A percentile compares a stretch with the other conserved stretches of the same genome.
phyloP scores from a whole-genome alignment of 2,797 vertebrate species.

The Prunella strophiata region DNA sequence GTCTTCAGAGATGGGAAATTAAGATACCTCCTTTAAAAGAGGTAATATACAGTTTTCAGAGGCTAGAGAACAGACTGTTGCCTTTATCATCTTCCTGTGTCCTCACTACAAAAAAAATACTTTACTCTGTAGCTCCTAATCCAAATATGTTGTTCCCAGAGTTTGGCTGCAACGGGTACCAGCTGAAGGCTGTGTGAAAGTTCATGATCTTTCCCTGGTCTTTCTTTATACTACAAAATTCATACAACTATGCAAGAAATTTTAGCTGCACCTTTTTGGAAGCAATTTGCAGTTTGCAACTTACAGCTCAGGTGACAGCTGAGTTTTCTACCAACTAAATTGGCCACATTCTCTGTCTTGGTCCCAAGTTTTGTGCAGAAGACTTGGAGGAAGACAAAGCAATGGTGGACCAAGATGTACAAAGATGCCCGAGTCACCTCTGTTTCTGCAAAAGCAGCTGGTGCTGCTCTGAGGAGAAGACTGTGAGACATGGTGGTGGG shows the following conservation, averaged over 20 bases:
- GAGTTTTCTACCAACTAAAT: background rate
- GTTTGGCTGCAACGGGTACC: background rate
- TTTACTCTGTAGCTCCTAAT: background rate
- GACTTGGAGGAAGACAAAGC: background rate
- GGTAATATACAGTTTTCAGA: background rate
- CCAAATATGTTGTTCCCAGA: background rate
- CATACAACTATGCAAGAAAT: background rate
- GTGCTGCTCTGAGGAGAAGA: background rate
- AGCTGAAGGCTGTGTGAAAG: background rate
- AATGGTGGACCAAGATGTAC: background rate
- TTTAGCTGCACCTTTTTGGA: background rate
- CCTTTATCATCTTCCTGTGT: background rate
- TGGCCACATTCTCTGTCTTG: background rate
- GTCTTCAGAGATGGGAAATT: background rate
- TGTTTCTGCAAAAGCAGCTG: background rate
- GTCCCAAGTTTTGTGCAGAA: background rate
- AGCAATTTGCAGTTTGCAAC: background rate
- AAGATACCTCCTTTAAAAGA: background rate
- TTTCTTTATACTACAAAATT: background rate
- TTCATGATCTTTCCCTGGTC: background rate
- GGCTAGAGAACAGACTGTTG: background rate
- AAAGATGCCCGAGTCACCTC: background rate
- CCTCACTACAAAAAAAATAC: background rate
- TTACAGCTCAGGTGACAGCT: background rate
- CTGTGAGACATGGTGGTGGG: background rate